Conservation (phyloP, 2,113 vertebrate species). For the Corythornis vintsioides region DNA sequence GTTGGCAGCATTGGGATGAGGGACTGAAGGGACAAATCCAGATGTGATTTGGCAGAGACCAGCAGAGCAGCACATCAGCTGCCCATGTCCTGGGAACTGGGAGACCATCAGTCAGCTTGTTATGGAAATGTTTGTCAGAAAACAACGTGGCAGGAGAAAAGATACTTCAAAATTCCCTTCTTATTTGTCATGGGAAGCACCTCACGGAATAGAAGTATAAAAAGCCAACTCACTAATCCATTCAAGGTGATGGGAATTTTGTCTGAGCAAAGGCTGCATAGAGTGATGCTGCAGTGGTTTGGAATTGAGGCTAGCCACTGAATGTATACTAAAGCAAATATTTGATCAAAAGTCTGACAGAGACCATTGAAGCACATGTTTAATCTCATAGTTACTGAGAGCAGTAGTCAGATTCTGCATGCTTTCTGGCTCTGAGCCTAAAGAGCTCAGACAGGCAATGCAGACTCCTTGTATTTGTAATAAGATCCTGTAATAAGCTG, state of each 20-base stretch:
- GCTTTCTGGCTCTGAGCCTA: background rate
- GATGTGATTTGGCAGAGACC: background rate
- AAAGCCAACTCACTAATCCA: background rate
- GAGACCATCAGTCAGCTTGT: background rate
- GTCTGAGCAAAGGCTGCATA: background rate
- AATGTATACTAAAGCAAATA: background rate
- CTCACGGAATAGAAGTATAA: background rate
- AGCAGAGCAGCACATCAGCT: background rate
- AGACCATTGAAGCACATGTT: background rate
- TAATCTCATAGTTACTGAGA: background rate
- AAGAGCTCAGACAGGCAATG: background rate
- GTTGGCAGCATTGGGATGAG: accelerated
- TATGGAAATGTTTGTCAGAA: background rate
- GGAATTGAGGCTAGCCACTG: background rate
- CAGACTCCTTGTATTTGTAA: background rate
- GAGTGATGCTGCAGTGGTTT: background rate
- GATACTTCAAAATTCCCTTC: background rate
- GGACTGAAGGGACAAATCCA: background rate
- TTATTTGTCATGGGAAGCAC: background rate
- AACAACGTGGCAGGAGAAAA: background rate
- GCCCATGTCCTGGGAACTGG: background rate
- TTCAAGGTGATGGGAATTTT: background rate
- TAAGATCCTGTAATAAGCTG: background rate
- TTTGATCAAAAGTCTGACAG: background rate
- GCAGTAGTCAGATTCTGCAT: background rate